phyloP scores from a whole-genome alignment of 1,140 invertebrate species.

The Zaprionus kolodkinae region DNA sequence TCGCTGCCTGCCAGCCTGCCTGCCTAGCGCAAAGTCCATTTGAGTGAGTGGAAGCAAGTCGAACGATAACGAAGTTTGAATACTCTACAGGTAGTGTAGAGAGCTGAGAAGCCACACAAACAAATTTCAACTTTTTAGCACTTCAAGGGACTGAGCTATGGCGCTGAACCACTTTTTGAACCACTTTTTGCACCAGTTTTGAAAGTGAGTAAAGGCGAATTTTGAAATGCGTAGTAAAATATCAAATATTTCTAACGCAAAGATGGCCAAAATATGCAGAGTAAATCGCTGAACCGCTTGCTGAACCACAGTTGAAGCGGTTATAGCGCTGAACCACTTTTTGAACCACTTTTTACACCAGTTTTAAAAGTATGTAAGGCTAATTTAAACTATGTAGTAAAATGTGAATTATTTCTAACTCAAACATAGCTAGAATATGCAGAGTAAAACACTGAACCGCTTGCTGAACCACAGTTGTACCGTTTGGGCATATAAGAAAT shows the following conservation, averaged over 20 bases:
- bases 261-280: background rate
- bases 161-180: background rate
- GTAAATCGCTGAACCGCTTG: background rate
- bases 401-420: no score
- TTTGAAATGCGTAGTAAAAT: background rate
- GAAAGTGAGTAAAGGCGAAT: background rate
- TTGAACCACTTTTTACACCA: background rate
- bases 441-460: no score
- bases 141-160: background rate
- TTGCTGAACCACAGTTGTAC: no score
- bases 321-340: background rate
- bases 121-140: background rate
- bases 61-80: background rate
- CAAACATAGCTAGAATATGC: no score
- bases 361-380: no score
- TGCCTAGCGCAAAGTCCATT: slow-evolving; percentile 67
- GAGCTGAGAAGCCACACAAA: background rate
- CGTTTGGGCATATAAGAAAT: no score
- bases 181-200: background rate
- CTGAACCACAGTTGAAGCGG: background rate
- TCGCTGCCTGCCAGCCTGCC: slow-evolving; percentile 40
- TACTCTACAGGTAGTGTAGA: slow-evolving; percentile 6
- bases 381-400: no score
- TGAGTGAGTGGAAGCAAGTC: slow-evolving; percentile 1
- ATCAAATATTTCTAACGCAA: background rate